phyloP scores from a whole-genome alignment of 1,140 invertebrate species.

The Macrostomum lignano region DNA sequence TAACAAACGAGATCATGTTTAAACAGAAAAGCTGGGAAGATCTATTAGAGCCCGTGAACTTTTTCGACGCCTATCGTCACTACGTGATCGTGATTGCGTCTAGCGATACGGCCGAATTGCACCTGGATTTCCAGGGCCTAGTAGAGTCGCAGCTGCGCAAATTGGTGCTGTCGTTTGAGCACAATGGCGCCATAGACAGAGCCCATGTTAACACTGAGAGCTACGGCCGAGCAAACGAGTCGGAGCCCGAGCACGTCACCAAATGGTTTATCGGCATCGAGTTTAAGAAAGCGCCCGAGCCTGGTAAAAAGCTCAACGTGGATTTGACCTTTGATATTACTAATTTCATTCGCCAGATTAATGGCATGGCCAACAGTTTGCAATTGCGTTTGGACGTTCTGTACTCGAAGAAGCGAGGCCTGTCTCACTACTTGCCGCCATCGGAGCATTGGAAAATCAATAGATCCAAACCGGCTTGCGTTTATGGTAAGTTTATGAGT shows the following conservation, averaged over 20 bases:
- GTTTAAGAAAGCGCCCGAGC: no score
- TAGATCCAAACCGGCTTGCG: no score
- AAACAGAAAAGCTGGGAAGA: not conserved
- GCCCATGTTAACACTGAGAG: constrained; percentile 79
- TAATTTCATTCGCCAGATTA: no score
- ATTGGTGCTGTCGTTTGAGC: constrained; percentile 62
- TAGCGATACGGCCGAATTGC: not conserved
- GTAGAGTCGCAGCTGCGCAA: constrained; percentile 83
- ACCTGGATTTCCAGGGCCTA: constrained; percentile 34
- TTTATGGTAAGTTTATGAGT: no score
- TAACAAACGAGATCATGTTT: not conserved
- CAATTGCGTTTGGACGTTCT: no score
- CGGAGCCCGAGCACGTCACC: constrained; percentile 29
- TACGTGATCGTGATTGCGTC: constrained; percentile 1
- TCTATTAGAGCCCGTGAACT: constrained; percentile 1
- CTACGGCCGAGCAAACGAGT: constrained; percentile 32
- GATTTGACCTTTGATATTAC: no score
- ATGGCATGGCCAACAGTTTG: no score
- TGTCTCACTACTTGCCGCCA: no score
- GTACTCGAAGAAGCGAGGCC: no score
- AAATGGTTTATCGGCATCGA: constrained; percentile 97
- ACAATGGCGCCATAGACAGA: constrained; percentile 57
- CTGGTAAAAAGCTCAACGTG: no score
- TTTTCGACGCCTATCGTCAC: constrained; percentile 3
- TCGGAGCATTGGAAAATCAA: no score